phyloP scores from a whole-genome alignment of 2,888 invertebrate species.

The Drosophila pullipes region DNA sequence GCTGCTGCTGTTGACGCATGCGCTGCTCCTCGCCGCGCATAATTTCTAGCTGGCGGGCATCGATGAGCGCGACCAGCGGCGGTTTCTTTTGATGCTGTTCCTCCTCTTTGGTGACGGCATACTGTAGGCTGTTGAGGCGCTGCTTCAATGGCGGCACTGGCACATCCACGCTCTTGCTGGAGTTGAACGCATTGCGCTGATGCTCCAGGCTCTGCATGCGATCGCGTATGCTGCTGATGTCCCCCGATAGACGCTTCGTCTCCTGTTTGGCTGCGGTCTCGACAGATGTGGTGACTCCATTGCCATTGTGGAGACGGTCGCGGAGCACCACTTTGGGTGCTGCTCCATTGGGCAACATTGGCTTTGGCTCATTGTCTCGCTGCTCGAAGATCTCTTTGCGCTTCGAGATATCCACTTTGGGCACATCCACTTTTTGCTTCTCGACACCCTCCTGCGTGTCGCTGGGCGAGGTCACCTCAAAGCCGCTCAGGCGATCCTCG shows the following conservation, averaged over 20 bases:
- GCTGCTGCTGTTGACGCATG: slow-evolving; percentile 50
- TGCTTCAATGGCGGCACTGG: slow-evolving; percentile 85
- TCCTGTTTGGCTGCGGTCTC: slow-evolving; percentile 75
- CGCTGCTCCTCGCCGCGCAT: slow-evolving; percentile 85
- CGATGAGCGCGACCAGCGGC: slow-evolving; percentile 82
- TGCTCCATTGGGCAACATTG: slow-evolving; percentile 30
- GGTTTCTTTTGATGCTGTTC: slow-evolving; percentile 74
- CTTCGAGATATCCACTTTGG: slow-evolving; percentile 93
- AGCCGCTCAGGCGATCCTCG: slow-evolving; percentile 88
- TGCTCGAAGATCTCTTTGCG: slow-evolving; percentile 92
- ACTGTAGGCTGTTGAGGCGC: slow-evolving; percentile 84
- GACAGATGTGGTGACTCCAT: slow-evolving; percentile 12
- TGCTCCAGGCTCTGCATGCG: slow-evolving; percentile 88
- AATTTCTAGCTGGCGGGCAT: slow-evolving; percentile 86
- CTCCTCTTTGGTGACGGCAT: slow-evolving; percentile 84
- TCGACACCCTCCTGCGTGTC: slow-evolving; percentile 83
- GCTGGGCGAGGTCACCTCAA: slow-evolving; percentile 86
- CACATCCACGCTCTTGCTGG: slow-evolving; percentile 82
- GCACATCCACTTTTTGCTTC: slow-evolving; percentile 87
- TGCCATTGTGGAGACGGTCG: slow-evolving; percentile 71
- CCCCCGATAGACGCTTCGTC: slow-evolving; percentile 87
- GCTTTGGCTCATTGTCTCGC: slow-evolving; percentile 39
- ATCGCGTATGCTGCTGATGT: slow-evolving; percentile 88
- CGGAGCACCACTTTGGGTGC: slow-evolving; percentile 70
- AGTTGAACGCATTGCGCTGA: slow-evolving; percentile 84